Conservation (phyloP, 2,888 invertebrate genomes). For the Stramonita haemastoma region DNA sequence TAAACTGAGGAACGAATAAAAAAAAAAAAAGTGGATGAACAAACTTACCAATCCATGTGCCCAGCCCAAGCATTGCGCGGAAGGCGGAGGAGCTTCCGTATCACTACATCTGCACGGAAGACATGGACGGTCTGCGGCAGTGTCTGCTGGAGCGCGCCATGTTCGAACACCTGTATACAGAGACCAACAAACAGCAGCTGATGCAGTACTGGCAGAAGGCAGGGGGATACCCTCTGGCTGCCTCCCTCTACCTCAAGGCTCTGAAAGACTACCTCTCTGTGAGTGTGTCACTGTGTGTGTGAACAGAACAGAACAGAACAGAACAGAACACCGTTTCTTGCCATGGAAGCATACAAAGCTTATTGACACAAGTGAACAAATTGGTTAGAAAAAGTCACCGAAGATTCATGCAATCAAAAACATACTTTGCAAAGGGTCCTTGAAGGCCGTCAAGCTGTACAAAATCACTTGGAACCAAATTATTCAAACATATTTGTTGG, state of each 20-base stretch:
- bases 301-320: not conserved
- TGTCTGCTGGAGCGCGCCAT: slow-evolving; percentile 52
- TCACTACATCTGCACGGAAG: slow-evolving; percentile 51
- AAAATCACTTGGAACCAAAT: too few relatives aligned
- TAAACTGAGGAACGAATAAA: too few relatives aligned
- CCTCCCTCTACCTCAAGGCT: slow-evolving; percentile 47
- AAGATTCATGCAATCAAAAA: too few relatives aligned
- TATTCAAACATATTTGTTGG: too few relatives aligned
- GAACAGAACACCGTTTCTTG: too few relatives aligned
- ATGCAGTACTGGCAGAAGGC: slow-evolving; percentile 60
- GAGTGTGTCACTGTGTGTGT: not conserved
- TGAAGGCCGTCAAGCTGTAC: too few relatives aligned
- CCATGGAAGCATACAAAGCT: not conserved
- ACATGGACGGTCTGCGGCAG: slow-evolving; percentile 52
- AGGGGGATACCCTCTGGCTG: slow-evolving; percentile 57
- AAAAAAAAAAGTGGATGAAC: too few relatives aligned
- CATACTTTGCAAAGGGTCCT: too few relatives aligned
- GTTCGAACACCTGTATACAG: slow-evolving; percentile 55
- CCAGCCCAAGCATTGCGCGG: slow-evolving; percentile 54
- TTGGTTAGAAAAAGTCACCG: too few relatives aligned
- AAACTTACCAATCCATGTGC: not conserved
- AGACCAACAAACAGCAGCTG: slow-evolving; percentile 54
- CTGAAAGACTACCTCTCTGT: slow-evolving; percentile 49
- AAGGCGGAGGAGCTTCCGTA: slow-evolving; percentile 61
- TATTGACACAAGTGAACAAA: not conserved